Conservation (phyloP, 2,113 vertebrate genomes). For the Neopipo cinnamomea region DNA sequence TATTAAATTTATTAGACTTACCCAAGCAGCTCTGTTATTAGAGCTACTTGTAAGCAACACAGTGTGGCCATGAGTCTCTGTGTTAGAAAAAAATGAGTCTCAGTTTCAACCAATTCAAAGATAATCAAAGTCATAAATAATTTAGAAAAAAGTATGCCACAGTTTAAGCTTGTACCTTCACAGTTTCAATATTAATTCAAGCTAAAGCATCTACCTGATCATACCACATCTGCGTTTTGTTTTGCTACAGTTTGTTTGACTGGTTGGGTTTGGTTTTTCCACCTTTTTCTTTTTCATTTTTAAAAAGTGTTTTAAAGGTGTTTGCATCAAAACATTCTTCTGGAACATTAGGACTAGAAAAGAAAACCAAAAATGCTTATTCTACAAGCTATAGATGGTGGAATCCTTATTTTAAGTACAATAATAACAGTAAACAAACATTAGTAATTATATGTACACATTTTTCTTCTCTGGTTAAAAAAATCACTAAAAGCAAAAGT, state of each 20-base stretch:
- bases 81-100: background rate
- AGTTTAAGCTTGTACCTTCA: background rate
- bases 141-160: background rate
- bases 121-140: background rate
- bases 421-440: background rate
- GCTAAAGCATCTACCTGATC: background rate
- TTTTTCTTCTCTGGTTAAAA: background rate
- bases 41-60: background rate
- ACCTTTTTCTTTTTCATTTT: background rate
- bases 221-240: background rate
- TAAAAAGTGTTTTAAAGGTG: background rate
- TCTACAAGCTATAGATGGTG: background rate
- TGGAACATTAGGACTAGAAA: background rate
- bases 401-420: background rate
- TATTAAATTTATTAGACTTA: background rate
- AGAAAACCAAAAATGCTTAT: background rate
- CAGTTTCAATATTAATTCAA: background rate
- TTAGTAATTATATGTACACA: background rate
- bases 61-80: background rate
- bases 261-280: background rate
- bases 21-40: background rate
- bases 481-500: background rate
- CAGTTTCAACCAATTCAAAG: background rate
- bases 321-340: background rate
- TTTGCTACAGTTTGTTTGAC: background rate